These are phyloP conservation scores for Lumbricus terrestris DNA, from an alignment of 2,888 invertebrate genomes.

Conservation along the genomic window DNA sequence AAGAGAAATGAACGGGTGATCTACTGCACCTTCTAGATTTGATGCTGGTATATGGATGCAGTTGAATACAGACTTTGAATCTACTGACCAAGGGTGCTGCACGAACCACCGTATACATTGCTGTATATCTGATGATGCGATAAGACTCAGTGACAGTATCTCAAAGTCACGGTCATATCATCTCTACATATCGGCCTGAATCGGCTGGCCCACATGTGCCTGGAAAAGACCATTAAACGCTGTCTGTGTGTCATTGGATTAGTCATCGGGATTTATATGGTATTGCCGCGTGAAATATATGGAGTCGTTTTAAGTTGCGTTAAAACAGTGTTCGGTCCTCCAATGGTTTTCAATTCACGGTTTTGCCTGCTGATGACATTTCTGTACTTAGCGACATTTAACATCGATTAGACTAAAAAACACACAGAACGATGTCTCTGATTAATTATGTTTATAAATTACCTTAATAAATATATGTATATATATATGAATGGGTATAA, in stretches of 20 bases:
- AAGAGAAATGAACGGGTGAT: neutral
- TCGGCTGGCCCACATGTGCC: conserved; percentile 3
- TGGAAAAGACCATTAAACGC: neutral
- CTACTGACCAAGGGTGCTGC: neutral
- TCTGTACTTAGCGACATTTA: no score
- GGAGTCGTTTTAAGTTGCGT: neutral
- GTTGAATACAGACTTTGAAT: no score
- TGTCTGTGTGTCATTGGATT: neutral
- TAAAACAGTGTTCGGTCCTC: neutral
- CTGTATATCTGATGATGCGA: neutral
- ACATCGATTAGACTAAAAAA: no score
- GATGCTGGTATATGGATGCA: neutral
- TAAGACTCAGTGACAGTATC: neutral
- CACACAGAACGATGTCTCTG: no score
- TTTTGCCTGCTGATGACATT: no score
- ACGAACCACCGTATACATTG: no score
- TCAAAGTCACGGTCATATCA: neutral
- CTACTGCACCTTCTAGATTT: neutral
- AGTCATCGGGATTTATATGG: neutral
- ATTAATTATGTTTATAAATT: no score
- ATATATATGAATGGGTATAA: no score
- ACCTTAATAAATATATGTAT: no score
- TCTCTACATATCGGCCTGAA: neutral
- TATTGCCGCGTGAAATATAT: neutral
- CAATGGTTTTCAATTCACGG: neutral